phyloP scores from a whole-genome alignment of 1,140 invertebrate species.

The Drosophila saltans region DNA sequence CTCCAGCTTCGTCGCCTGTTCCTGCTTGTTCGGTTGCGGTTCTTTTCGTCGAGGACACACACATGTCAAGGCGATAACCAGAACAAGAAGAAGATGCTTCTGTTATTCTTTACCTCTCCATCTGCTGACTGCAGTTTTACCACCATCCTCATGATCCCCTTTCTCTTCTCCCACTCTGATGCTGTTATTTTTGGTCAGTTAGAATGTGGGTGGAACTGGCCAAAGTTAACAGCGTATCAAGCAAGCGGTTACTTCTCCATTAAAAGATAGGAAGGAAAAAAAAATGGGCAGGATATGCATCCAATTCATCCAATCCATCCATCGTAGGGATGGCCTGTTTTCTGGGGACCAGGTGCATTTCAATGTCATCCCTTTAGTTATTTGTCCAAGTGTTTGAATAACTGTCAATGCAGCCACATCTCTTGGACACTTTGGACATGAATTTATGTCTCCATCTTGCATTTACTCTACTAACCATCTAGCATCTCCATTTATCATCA shows the following conservation, averaged over 20 bases:
- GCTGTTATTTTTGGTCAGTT: slow-evolving; percentile 28
- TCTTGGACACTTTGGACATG: slow-evolving; percentile 18
- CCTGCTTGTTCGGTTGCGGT: slow-evolving; percentile 8
- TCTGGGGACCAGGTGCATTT: slow-evolving; percentile 24
- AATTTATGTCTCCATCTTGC: slow-evolving; percentile 4
- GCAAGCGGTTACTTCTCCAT: slow-evolving; percentile 41
- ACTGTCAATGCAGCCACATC: slow-evolving; percentile 26
- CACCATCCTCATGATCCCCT: neutral
- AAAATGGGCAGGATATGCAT: slow-evolving; percentile 5
- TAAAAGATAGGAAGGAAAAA: neutral
- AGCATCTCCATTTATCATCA: neutral
- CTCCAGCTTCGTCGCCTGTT: neutral
- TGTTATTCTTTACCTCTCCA: slow-evolving; percentile 38
- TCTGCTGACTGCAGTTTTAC: slow-evolving; percentile 3
- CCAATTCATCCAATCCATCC: slow-evolving; percentile 5
- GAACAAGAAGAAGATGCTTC: slow-evolving; percentile 17
- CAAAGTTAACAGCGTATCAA: slow-evolving; percentile 58
- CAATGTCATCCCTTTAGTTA: slow-evolving; percentile 38
- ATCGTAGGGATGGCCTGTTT: no score
- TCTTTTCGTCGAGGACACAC: slow-evolving; percentile 36
- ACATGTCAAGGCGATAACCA: slow-evolving; percentile 38
- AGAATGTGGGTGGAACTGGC: slow-evolving; percentile 23
- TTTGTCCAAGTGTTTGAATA: slow-evolving; percentile 45
- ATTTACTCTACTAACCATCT: neutral
- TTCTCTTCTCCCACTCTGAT: neutral